Conservation (phyloP, 2,113 vertebrate genomes). For the Cathartes aura region DNA sequence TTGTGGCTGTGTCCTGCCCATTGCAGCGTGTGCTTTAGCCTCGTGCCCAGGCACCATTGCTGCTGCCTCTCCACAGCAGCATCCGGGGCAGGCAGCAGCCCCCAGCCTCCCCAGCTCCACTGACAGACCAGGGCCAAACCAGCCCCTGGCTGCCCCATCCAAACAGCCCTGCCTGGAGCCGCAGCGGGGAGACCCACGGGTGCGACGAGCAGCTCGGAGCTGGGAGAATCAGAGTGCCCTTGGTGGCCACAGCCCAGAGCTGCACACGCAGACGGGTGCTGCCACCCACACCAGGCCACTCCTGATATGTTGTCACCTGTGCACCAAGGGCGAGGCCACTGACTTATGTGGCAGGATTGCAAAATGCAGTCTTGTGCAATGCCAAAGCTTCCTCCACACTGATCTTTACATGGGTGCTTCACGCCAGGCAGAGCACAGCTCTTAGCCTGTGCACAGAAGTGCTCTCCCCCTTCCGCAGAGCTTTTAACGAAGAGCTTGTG, state of each 20-base stretch:
- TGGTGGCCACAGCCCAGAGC: neutral
- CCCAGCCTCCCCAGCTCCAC: neutral
- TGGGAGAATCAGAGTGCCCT: no score
- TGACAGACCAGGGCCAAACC: neutral
- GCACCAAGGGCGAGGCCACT: neutral
- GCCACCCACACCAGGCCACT: neutral
- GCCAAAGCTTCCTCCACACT: neutral
- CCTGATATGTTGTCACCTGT: neutral
- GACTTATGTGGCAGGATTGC: neutral
- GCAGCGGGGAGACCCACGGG: rapidly evolving
- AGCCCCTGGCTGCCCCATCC: neutral
- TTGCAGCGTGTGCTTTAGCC: no score
- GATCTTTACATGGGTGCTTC: neutral
- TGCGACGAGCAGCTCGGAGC: rapidly evolving
- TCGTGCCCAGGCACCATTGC: neutral
- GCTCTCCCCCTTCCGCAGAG: neutral
- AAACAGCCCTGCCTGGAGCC: neutral
- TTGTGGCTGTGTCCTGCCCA: neutral
- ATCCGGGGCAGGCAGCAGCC: neutral
- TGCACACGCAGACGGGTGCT: neutral
- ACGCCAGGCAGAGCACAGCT: neutral
- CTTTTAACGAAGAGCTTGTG: rapidly evolving
- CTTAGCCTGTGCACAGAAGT: neutral
- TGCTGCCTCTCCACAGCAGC: neutral
- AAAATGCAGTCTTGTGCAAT: neutral